A percentile compares a stretch with the other conserved stretches of the same genome.
These are phyloP conservation scores for Oeneis ivallda DNA, from an alignment of 2,888 invertebrate species.

Conservation along the genomic window DNA sequence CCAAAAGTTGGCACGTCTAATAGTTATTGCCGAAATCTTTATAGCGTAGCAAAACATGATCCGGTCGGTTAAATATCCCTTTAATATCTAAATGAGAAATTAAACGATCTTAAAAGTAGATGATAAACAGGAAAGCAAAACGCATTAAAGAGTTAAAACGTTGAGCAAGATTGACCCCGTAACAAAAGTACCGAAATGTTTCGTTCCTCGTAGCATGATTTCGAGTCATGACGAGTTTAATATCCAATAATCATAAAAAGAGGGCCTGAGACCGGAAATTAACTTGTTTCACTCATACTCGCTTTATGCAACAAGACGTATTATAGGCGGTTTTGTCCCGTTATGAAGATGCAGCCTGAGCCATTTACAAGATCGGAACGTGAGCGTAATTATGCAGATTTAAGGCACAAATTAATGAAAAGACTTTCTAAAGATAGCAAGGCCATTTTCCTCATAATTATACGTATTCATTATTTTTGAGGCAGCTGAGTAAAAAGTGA, in stretches of 20 bases:
- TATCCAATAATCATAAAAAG: conserved; percentile 60
- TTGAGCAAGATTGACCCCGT: conserved; percentile 22
- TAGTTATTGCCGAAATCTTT: not conserved
- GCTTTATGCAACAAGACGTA: conserved; percentile 59
- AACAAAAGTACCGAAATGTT: conserved; percentile 33
- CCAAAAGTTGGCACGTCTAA: not conserved
- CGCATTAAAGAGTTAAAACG: conserved; percentile 2
- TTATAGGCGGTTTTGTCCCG: conserved; percentile 68
- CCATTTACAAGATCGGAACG: conserved; percentile 48
- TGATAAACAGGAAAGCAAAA: conserved; percentile 10
- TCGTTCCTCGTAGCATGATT: conserved; percentile 37
- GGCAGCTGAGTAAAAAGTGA: too few relatives aligned
- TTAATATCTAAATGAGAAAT: not conserved
- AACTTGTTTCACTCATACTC: conserved; percentile 58
- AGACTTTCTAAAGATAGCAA: not conserved
- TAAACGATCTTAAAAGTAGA: conserved; percentile 1
- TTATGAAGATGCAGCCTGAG: conserved; percentile 60
- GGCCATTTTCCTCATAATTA: not conserved
- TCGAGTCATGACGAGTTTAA: conserved; percentile 46
- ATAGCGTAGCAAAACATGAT: not conserved
- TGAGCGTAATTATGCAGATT: conserved; percentile 50
- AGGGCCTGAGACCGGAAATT: conserved; percentile 64
- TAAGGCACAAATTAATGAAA: conserved; percentile 27
- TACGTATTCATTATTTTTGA: too few relatives aligned
- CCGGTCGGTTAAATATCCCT: not conserved